Evolutionary conservation across 2,113 vertebrate genomes (phyloP).

Genomic region (Halichoeres trimaculatus): DNA sequence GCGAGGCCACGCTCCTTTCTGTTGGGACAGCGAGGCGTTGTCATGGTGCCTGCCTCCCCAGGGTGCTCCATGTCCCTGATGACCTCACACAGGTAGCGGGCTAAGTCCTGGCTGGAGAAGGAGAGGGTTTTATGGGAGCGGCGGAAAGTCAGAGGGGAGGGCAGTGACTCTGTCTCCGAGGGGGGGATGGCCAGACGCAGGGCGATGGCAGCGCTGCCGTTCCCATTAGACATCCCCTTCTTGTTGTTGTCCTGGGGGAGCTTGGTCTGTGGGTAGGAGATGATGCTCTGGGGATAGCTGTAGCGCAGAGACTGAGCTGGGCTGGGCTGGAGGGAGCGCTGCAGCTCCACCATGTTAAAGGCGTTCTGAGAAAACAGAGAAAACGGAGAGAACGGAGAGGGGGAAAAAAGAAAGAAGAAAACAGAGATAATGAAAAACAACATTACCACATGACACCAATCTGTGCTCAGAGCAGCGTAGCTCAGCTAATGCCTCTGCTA

Average conservation of each 20-base stretch:
- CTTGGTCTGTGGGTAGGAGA: conserved; percentile 75
- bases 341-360: conserved; percentile 91
- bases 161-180: conserved; percentile 71
- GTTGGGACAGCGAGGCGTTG: conserved; percentile 57
- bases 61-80: conserved; percentile 81
- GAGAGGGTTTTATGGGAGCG: conserved; percentile 77
- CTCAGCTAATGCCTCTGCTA: conserved; percentile 49
- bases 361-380: conserved; percentile 80
- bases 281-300: conserved; percentile 73
- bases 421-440: conserved; percentile 49
- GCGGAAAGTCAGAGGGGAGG: conserved; percentile 74
- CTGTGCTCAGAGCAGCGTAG: conserved; percentile 14
- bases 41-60: conserved; percentile 67
- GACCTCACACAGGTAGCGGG: conserved; percentile 82
- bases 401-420: background rate
- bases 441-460: conserved; percentile 53
- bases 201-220: conserved; percentile 74
- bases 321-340: conserved; percentile 87
- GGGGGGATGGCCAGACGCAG: conserved; percentile 82
- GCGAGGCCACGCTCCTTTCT: conserved; percentile 82
- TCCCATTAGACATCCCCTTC: conserved; percentile 54
- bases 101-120: conserved; percentile 81
- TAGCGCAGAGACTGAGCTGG: conserved; percentile 82
- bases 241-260: conserved; percentile 63
- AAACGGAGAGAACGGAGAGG: background rate